Base-by-base conservation (phyloP, 1,140 invertebrate genomes). In the Teleogryllus occipitalis region DNA sequence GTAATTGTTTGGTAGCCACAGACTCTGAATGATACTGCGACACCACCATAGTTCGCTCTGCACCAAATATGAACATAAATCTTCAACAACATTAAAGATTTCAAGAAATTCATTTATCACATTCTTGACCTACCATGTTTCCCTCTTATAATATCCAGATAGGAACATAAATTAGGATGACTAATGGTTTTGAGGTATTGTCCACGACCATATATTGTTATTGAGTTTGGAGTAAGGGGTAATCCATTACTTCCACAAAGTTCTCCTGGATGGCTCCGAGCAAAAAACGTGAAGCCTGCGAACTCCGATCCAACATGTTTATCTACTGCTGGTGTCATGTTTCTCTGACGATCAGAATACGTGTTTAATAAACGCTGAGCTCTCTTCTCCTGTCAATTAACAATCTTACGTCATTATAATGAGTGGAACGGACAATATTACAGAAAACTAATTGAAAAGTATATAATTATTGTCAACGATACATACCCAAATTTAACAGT, bases 191-290 rank as follows among this genome's bases (percentile, higher is more conserved):
- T 95, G 5, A 98, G 87, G 76, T 91, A 88, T 84, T 97, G 96
- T 78, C 97, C 94, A 83, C 92, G 90, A 21, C 97, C 97, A 78
- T 97, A 89, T 84, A 99, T 97, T 80, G 94, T 94, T 79, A 98
- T 97, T 0, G 97, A 98, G 87, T 98, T 98, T 22, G 97, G 97
- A 6, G 97, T 99, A 14, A 98, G 87, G 0, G 97, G 97, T 49
- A 99, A 87, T 18, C 97, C 97, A 88, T 99, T 98, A 79, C 94
- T 96, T 10, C 97, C 97, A 87, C 97, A 98, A 79, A 93, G 92
- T 87, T 98, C 97, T 80, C 93, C 93, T 72, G 95, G 93, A 87
- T 98, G 95, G 84, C 92, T 92, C 83, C 92, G 93, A 0, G 96
- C 96, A 87, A 97, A 96, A 86, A 96, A 97, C 75, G 96, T 97